A percentile compares a stretch with the other conserved stretches of the same genome.
These are phyloP conservation scores for Donacobius atricapilla DNA, from an alignment of 2,113 vertebrate species.

Conservation along the genomic window DNA sequence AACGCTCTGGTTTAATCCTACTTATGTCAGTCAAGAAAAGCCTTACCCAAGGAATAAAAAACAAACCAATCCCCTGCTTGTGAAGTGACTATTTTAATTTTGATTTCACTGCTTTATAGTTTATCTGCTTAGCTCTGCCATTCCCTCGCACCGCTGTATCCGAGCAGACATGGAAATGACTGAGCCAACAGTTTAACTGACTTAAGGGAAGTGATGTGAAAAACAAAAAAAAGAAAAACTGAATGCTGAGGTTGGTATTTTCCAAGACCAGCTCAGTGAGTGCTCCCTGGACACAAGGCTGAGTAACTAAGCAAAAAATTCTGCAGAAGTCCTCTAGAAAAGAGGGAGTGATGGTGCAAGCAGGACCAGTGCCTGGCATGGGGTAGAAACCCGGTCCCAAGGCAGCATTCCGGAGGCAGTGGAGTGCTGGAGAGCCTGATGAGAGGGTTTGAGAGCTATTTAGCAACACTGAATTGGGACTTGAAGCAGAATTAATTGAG, in stretches of 20 bases:
- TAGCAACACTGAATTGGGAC: conserved; percentile 60
- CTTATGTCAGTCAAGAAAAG: neutral
- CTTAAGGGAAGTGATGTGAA: neutral
- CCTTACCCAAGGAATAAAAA: neutral
- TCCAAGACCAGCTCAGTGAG: neutral
- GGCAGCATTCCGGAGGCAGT: neutral
- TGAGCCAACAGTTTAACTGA: neutral
- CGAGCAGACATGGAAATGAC: conserved; percentile 24
- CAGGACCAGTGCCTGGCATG: neutral
- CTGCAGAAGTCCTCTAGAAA: neutral
- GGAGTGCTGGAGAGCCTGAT: neutral
- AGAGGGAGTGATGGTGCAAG: neutral
- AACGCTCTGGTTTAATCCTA: conserved; percentile 5
- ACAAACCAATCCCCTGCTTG: neutral
- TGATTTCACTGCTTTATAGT: neutral
- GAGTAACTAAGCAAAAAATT: neutral
- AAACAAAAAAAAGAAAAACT: neutral
- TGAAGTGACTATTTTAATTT: conserved; percentile 4
- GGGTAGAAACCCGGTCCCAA: neutral
- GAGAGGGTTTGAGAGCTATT: conserved; percentile 56
- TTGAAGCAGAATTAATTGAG: conserved; percentile 77
- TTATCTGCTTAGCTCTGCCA: neutral
- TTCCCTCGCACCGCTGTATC: neutral
- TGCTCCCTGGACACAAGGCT: neutral
- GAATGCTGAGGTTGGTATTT: neutral